Base-by-base conservation (phyloP, 2,888 invertebrate genomes). In the Chymomyza amoena region DNA sequence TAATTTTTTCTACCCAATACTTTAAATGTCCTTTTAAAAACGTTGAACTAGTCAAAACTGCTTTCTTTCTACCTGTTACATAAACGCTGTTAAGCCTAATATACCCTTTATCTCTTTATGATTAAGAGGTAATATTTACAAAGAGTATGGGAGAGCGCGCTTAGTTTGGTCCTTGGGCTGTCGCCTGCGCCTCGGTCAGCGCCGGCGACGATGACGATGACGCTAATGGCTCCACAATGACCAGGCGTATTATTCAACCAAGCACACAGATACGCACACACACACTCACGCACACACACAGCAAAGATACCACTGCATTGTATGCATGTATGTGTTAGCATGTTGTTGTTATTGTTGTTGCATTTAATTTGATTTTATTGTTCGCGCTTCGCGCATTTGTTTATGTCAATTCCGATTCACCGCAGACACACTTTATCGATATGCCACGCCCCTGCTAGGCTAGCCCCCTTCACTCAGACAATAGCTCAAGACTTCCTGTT, bases 151-250 rank as follows among this genome's bases (percentile, higher is more conserved):
- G 39, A 45, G 39, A 13, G 39, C 39, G 13, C 39, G 39, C 39
- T 45, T 13, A 13, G 39, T 13, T 45, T 13, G 18, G 36, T 61
- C 61, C 36, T 61, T 61, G 59, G 18, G 56, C 20, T 56, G 39
- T 25, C 18, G 56, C 56, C 16, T 56, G 18, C 56, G 20, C 59
- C 16, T 59, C 32, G 15, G n/a, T 20, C 20, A 32, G 25, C 52
- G 63, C 32, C 25, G n/a, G 18, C 62, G 10, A 50, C 51, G 20
- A 16, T 25, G 50, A 28, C 51, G 45, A 36, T n/a, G 50, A 61
- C 67, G 69, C 78, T 89, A 88, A 89, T 89, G 81, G 84, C 85
- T 76, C 84, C 86, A 84, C 81, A 81, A 84, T 88, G 88, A 88
- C 79, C 69, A 66, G 70, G 73, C 75, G 70, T 77, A 60, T 45